Evolutionary conservation across 2,113 vertebrate genomes (phyloP).

Genomic region (Megalops atlanticus): DNA sequence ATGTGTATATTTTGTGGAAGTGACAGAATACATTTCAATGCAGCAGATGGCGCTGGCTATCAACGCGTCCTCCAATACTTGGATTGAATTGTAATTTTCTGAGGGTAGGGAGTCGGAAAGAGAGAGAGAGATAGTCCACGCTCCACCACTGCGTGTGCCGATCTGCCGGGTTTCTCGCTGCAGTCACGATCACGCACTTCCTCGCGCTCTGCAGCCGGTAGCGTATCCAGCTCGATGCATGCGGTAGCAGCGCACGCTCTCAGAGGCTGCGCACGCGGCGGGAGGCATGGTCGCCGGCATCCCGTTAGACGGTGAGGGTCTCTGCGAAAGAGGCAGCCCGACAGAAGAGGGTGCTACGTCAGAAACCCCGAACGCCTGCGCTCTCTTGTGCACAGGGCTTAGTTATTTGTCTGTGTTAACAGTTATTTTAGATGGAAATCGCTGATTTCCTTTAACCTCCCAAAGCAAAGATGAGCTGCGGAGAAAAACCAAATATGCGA

Average conservation of each 20-base stretch:
- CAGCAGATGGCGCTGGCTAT: conserved; percentile 53
- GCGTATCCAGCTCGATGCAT: conserved; percentile 15
- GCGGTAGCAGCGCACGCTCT: conserved; percentile 21
- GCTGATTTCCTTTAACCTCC: not conserved
- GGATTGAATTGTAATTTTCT: conserved; percentile 1
- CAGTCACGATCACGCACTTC: conserved; percentile 40
- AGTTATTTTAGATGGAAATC: not conserved
- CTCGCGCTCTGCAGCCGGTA: not conserved
- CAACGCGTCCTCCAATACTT: not conserved
- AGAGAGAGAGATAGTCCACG: conserved; percentile 21
- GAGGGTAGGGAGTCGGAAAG: conserved; percentile 7
- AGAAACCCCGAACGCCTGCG: not conserved
- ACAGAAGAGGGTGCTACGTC: not conserved
- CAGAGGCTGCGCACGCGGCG: conserved; percentile 35
- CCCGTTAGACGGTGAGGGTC: conserved; percentile 36
- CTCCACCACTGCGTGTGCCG: conserved; percentile 21
- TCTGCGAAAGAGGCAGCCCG: conserved; percentile 34
- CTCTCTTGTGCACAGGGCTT: not conserved
- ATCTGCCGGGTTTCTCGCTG: conserved; percentile 40
- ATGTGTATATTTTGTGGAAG: not conserved
- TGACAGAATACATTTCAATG: not conserved
- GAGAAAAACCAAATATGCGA: conserved; percentile 10
- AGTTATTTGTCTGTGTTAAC: not conserved
- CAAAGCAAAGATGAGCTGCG: conserved; percentile 5
- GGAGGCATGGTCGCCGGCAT: conserved; percentile 52